Evolutionary conservation across 2,797 vertebrate genomes (phyloP).

Genomic region (Falco peregrinus): DNA sequence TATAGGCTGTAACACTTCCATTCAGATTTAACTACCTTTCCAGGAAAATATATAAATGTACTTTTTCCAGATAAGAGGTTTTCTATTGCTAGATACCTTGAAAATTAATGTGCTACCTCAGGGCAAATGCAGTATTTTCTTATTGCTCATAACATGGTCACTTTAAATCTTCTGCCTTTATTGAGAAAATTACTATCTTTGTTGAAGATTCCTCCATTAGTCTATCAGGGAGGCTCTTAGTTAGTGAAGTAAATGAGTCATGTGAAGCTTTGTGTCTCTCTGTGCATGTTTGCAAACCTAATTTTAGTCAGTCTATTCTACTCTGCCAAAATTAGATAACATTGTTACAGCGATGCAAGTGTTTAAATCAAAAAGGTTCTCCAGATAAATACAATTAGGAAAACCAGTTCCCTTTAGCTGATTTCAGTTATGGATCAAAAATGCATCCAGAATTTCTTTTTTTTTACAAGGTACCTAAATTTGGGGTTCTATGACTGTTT

Average conservation of each 20-base stretch:
- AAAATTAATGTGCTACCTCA: background rate
- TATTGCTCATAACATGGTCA: background rate
- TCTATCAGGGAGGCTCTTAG: background rate
- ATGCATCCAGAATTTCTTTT: background rate
- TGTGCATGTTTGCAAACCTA: slow-evolving; percentile 59
- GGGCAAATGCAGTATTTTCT: background rate
- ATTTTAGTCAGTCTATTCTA: slow-evolving; percentile 56
- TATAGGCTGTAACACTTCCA: background rate
- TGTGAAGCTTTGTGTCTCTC: slow-evolving; percentile 41
- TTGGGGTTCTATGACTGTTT: background rate
- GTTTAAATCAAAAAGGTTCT: slow-evolving; percentile 43
- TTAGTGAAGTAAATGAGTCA: slow-evolving; percentile 51
- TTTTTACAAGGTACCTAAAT: background rate
- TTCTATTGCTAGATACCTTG: slow-evolving; percentile 22
- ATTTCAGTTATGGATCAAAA: background rate
- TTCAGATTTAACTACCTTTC: slow-evolving; percentile 1
- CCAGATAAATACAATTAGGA: slow-evolving; percentile 22
- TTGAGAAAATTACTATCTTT: slow-evolving; percentile 34
- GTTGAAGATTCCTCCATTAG: slow-evolving; percentile 21
- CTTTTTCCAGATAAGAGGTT: background rate
- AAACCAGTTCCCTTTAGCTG: background rate
- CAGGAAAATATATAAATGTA: slow-evolving; percentile 24
- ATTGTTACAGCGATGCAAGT: background rate
- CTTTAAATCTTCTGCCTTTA: slow-evolving; percentile 43
- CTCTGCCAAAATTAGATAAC: slow-evolving; percentile 52